Evolutionary conservation across 2,888 invertebrate genomes (phyloP).

Genomic region (Atrina japonica): DNA sequence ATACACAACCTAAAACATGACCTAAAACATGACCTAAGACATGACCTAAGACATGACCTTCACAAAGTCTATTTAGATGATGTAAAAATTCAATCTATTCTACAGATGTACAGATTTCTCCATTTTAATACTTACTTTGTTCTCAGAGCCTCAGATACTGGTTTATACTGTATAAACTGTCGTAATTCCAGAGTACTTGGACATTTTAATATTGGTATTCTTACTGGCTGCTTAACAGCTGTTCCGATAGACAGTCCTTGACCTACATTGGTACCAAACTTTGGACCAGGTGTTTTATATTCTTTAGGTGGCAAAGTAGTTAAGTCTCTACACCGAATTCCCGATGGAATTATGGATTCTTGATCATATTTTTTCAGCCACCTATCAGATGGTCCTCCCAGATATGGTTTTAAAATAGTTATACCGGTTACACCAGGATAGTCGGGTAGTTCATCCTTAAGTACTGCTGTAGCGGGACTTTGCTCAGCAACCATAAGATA

Average conservation of each 20-base stretch:
- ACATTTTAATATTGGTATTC: conserved; percentile 74
- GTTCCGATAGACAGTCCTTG: conserved; percentile 75
- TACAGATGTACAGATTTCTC: neutral
- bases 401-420: conserved; percentile 75
- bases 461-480: conserved; percentile 76
- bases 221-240: conserved; percentile 56
- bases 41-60: neutral
- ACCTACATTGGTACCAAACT: conserved; percentile 77
- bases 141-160: conserved; percentile 68
- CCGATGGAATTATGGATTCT: conserved; percentile 77
- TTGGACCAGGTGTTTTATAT: conserved; percentile 74
- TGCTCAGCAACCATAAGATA: conserved; percentile 76
- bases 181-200: conserved; percentile 74
- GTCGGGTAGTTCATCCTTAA: conserved; percentile 77
- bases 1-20: too few relatives aligned
- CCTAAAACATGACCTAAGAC: too few relatives aligned
- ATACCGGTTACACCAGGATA: conserved; percentile 78
- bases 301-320: conserved; percentile 76
- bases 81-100: conserved; percentile 5
- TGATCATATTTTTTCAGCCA: conserved; percentile 78
- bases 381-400: conserved; percentile 70
- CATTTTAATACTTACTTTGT: conserved; percentile 59
- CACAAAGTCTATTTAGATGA: neutral
- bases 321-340: conserved; percentile 76
- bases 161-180: conserved; percentile 78